Conservation (phyloP, 2,113 vertebrate genomes). For the Ceuthmochares aereus region DNA sequence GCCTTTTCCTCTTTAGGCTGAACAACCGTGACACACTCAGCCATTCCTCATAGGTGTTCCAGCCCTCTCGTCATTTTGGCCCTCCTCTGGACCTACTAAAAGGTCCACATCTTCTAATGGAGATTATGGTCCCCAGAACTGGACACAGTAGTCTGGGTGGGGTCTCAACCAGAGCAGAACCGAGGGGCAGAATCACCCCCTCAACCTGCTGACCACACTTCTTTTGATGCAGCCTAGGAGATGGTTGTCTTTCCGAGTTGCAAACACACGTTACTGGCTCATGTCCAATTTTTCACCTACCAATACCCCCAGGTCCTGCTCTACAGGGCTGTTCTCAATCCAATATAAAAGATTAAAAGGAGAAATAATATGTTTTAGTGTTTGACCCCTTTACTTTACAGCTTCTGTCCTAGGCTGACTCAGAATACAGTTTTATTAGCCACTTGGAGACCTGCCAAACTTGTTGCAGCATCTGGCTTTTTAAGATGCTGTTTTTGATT, state of each 20-base stretch:
- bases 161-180: not conserved
- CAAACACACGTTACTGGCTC: not conserved
- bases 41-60: not conserved
- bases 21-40: not conserved
- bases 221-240: not conserved
- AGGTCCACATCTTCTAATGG: not conserved
- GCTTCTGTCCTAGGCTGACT: not conserved
- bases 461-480: not conserved
- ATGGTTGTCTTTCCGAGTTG: not conserved
- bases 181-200: not conserved
- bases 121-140: not conserved
- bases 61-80: not conserved
- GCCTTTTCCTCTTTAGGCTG: not conserved
- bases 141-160: not conserved
- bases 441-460: not conserved
- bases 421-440: not conserved
- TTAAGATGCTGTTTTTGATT: not conserved
- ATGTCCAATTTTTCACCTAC: not conserved
- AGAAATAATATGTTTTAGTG: not conserved
- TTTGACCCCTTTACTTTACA: not conserved
- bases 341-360: not conserved
- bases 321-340: not conserved
- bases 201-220: fast-evolving
- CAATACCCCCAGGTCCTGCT: not conserved
- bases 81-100: not conserved